These are phyloP conservation scores for Lasaia peninsularis DNA, from an alignment of 1,140 invertebrate species.

Conservation along the genomic window DNA sequence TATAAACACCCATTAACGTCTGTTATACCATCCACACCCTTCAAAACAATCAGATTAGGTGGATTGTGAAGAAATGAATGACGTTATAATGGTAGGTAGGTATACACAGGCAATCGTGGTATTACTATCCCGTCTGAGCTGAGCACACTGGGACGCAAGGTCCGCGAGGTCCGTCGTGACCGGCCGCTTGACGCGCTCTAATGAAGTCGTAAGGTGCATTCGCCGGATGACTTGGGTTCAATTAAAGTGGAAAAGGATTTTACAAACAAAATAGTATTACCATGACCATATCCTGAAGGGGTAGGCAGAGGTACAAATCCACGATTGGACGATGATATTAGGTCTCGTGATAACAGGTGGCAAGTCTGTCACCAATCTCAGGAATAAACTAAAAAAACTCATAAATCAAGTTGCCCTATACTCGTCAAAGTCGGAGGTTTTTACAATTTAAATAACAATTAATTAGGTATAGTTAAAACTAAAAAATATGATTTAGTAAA, in stretches of 20 bases:
- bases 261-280: no score
- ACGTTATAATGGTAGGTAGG: neutral
- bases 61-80: neutral
- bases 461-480: no score
- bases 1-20: neutral
- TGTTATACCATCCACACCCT: neutral
- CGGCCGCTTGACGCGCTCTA: conserved; percentile 52
- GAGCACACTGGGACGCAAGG: neutral
- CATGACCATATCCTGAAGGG: no score
- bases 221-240: conserved; percentile 21
- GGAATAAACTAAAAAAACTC: no score
- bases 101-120: neutral
- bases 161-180: conserved; percentile 41
- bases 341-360: no score
- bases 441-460: no score
- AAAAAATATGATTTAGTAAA: no score
- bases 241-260: neutral
- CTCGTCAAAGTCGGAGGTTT: no score
- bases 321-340: no score
- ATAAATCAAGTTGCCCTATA: no score
- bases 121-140: neutral
- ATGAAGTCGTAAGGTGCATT: conserved; percentile 58
- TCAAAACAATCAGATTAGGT: neutral
- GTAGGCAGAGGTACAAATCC: no score
- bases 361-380: no score